Evolutionary conservation across 2,797 vertebrate species (phyloP).

Genomic region (Enteromius paludinosus): DNA sequence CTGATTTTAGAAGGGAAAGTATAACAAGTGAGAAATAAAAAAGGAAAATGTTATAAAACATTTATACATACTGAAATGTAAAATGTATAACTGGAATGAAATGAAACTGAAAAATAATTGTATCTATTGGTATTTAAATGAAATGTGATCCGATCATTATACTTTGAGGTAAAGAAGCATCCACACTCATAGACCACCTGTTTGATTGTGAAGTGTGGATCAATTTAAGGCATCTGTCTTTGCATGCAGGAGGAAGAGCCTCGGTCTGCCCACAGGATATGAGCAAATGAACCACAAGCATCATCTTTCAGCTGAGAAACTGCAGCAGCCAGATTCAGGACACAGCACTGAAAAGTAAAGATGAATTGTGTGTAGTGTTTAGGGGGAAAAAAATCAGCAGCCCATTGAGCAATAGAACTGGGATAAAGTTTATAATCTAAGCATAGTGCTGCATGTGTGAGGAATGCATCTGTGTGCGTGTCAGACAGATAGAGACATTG

Average conservation of each 20-base stretch:
- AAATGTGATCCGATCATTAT: not conserved
- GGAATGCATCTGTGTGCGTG: conserved; percentile 35
- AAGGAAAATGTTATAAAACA: not conserved
- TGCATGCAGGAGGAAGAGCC: conserved; percentile 67
- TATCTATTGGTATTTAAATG: not conserved
- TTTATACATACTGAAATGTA: not conserved
- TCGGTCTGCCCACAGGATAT: conserved; percentile 49
- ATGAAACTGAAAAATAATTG: not conserved
- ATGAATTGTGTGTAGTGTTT: conserved; percentile 1
- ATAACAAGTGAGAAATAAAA: not conserved
- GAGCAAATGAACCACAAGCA: conserved; percentile 48
- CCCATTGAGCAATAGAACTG: conserved; percentile 33
- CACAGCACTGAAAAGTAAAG: conserved; percentile 1
- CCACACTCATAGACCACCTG: conserved; percentile 47
- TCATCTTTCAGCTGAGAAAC: conserved; percentile 44
- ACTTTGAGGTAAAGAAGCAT: conserved; percentile 64
- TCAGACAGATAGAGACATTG: conserved; percentile 21
- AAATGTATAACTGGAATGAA: not conserved
- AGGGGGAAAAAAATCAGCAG: not conserved
- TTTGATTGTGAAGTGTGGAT: conserved; percentile 53
- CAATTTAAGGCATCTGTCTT: conserved; percentile 61
- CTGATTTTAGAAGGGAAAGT: not conserved
- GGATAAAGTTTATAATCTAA: conserved; percentile 26
- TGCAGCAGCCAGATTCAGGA: not conserved
- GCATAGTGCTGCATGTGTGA: conserved; percentile 10